A percentile compares a stretch with the other conserved stretches of the same genome.
Evolutionary conservation across 2,888 invertebrate species (phyloP).

Genomic region (Trachelus tabidus): DNA sequence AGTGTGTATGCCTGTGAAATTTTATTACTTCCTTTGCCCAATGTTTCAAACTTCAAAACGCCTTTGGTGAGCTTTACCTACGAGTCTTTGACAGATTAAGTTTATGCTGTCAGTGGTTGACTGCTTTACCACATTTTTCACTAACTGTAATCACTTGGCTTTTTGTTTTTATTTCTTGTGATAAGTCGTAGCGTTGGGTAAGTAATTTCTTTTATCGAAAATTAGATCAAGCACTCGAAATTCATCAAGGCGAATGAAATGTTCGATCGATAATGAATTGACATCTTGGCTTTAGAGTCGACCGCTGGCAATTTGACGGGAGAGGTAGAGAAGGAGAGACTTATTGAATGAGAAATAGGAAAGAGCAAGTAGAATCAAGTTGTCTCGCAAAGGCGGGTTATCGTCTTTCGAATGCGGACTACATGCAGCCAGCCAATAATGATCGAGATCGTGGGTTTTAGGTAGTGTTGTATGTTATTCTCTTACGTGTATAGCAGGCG

Average conservation of each 20-base stretch:
- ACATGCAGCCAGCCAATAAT: neutral
- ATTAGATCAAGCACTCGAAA: neutral
- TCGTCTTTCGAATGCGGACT: neutral
- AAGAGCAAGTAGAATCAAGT: neutral
- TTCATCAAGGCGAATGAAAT: neutral
- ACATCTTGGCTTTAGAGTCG: too few relatives aligned
- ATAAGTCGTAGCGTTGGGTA: neutral
- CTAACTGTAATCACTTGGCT: neutral
- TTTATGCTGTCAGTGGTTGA: neutral
- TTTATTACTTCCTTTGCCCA: neutral
- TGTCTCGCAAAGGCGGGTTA: neutral
- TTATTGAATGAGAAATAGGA: neutral
- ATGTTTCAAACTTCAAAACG: neutral
- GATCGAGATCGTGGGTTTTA: neutral
- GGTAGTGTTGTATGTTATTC: neutral
- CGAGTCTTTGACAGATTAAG: neutral
- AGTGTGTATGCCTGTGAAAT: neutral
- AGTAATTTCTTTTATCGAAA: neutral
- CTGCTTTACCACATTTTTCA: neutral
- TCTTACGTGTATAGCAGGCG: neutral
- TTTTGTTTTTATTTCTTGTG: neutral
- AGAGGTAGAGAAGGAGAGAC: neutral
- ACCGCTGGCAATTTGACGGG: neutral
- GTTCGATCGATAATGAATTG: neutral
- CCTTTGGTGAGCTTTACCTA: neutral